Evolutionary conservation across 1,140 invertebrate species (phyloP).

Genomic region (Tetraneura akinire): DNA sequence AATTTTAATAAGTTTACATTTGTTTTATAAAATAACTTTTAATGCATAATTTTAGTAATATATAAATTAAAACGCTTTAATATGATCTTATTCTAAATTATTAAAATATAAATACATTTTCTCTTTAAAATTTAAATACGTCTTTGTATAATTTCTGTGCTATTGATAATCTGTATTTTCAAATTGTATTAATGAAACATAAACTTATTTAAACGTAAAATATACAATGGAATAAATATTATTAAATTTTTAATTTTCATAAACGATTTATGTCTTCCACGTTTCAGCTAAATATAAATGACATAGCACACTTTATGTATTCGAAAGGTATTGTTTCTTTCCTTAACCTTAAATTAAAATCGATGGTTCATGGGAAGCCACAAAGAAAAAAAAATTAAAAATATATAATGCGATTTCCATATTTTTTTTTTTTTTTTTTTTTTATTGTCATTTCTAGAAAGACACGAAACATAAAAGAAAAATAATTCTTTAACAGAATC

Average conservation of each 20-base stretch:
- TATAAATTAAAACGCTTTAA: background rate
- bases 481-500: background rate
- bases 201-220: too few relatives aligned
- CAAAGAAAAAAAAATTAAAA: background rate
- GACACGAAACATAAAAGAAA: constrained; percentile 20
- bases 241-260: background rate
- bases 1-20: too few relatives aligned
- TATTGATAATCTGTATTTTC: too few relatives aligned
- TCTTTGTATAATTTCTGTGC: too few relatives aligned
- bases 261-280: background rate
- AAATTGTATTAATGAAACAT: too few relatives aligned
- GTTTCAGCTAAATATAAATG: background rate
- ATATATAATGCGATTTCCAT: background rate
- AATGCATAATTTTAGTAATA: background rate
- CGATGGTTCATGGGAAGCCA: constrained; percentile 9
- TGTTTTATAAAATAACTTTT: too few relatives aligned
- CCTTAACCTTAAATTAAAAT: background rate
- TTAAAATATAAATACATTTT: background rate
- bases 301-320: background rate
- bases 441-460: background rate
- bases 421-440: too few relatives aligned
- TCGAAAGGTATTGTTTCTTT: background rate
- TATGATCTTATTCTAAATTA: background rate
- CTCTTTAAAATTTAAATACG: background rate
- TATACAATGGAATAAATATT: too few relatives aligned